These are phyloP conservation scores for Uropetala carovei DNA, from an alignment of 2,888 invertebrate species.

Conservation along the genomic window DNA sequence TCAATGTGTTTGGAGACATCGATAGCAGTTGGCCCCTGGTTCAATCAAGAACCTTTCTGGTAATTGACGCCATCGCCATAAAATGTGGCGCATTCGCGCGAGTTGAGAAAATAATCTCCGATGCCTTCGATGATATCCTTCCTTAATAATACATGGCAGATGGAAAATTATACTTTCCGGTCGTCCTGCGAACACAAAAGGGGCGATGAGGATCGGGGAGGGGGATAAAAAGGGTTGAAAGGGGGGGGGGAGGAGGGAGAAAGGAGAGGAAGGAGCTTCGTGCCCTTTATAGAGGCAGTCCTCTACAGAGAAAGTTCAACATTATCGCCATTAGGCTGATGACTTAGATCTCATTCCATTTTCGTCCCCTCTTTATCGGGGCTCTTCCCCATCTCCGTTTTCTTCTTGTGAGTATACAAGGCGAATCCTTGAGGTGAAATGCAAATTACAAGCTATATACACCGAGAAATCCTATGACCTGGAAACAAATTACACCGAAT, in stretches of 20 bases:
- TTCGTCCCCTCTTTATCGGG: not conserved
- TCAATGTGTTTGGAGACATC: not conserved
- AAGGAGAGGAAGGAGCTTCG: not conserved
- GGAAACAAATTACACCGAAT: constrained; percentile 42
- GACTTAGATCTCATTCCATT: constrained; percentile 50
- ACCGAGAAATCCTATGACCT: constrained; percentile 55
- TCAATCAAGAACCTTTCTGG: not conserved
- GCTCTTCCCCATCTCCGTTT: not conserved
- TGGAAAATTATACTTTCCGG: constrained; percentile 32
- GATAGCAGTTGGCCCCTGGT: not conserved
- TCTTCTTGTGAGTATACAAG: not conserved
- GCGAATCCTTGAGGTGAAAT: constrained; percentile 41
- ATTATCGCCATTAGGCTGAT: constrained; percentile 59
- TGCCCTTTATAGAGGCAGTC: not conserved
- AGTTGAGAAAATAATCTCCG: not conserved
- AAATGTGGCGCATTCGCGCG: not conserved
- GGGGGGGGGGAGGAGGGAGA: not conserved
- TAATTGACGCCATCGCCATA: constrained; percentile 11
- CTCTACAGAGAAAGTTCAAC: constrained; percentile 57
- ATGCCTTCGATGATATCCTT: not conserved
- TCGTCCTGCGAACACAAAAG: constrained; percentile 6
- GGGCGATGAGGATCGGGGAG: not conserved
- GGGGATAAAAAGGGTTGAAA: not conserved
- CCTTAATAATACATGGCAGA: not conserved
- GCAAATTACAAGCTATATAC: constrained; percentile 55